Percentiles rank a stretch among this genome's conserved stretches.
phyloP scores from a whole-genome alignment of 2,888 invertebrate species.

The Syrphus vitripennis region DNA sequence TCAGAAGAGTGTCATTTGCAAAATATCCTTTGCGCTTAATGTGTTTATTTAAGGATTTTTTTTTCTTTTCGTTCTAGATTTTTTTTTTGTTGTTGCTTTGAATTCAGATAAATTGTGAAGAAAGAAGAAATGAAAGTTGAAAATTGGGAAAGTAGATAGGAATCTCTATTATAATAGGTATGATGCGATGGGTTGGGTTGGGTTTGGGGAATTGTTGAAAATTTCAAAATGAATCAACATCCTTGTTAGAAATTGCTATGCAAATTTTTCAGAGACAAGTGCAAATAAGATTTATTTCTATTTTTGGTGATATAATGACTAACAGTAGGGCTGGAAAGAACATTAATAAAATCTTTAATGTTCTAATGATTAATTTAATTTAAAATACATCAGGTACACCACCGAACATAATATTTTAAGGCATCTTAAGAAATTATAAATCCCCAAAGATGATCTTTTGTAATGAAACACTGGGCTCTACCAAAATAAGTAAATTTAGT shows the following conservation, averaged over 20 bases:
- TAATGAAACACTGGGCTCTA: too few species aligned
- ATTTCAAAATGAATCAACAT: slow-evolving; percentile 23
- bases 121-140: not conserved
- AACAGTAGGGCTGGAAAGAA: not conserved
- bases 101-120: slow-evolving; percentile 21
- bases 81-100: slow-evolving; percentile 26
- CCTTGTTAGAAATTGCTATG: slow-evolving; percentile 39
- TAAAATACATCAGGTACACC: too few species aligned
- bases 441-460: too few species aligned
- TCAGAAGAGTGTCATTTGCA: slow-evolving; percentile 65
- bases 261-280: slow-evolving; percentile 44
- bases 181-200: too few species aligned
- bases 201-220: slow-evolving; percentile 4
- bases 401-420: too few species aligned
- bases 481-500: too few species aligned
- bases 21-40: slow-evolving; percentile 67
- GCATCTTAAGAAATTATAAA: too few species aligned
- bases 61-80: slow-evolving; percentile 10
- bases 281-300: slow-evolving; percentile 24
- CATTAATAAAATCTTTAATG: not conserved
- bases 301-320: not conserved
- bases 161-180: not conserved
- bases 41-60: slow-evolving; percentile 59
- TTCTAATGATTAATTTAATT: too few species aligned
- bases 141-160: slow-evolving; percentile 8